These are phyloP conservation scores for Eupithecia pulchellata DNA, from an alignment of 2,888 invertebrate genomes.

Conservation along the genomic window DNA sequence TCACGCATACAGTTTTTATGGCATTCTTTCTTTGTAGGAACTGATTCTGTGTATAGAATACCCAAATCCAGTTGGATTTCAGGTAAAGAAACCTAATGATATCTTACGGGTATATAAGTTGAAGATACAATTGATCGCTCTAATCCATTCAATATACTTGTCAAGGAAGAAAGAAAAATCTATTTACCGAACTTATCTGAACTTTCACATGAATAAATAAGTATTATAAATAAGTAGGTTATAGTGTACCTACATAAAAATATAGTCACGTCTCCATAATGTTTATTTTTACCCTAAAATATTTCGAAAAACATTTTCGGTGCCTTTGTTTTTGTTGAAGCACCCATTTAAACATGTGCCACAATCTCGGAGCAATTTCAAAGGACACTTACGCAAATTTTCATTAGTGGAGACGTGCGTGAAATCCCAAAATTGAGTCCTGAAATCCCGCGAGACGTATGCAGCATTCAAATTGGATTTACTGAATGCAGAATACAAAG, in stretches of 20 bases:
- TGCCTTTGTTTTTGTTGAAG: background rate
- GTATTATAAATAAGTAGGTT: background rate
- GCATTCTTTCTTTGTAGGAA: constrained; percentile 23
- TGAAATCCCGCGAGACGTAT: constrained; percentile 14
- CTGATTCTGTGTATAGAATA: constrained; percentile 1
- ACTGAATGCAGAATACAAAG: constrained; percentile 10
- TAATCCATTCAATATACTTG: background rate
- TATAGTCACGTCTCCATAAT: background rate
- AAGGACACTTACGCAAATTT: constrained; percentile 26
- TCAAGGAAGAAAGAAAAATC: background rate
- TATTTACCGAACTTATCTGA: background rate
- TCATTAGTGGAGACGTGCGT: constrained; percentile 25
- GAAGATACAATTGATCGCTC: background rate
- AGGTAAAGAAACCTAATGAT: background rate
- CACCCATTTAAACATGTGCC: constrained; percentile 7
- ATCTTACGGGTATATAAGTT: background rate
- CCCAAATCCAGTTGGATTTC: background rate
- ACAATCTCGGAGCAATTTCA: constrained; percentile 20
- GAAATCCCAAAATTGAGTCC: constrained; percentile 22
- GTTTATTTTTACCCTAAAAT: background rate
- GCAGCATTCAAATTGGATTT: constrained; percentile 20
- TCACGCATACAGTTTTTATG: constrained; percentile 36
- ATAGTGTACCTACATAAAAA: background rate
- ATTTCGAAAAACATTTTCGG: background rate
- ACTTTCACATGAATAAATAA: background rate